Conservation (phyloP, 2,797 vertebrate species). For the Cuculus canorus region DNA sequence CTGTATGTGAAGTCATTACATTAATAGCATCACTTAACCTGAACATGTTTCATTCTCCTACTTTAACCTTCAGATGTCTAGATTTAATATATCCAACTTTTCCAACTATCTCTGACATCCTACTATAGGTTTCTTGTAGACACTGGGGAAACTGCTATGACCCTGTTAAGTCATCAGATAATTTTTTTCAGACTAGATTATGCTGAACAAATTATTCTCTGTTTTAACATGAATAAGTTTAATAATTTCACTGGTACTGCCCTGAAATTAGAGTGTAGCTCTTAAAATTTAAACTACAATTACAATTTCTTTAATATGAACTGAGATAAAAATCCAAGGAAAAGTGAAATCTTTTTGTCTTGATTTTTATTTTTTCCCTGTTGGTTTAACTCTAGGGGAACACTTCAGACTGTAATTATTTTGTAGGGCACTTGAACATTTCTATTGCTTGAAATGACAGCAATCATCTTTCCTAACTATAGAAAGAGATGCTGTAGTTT, state of each 20-base stretch:
- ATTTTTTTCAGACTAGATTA: conserved; percentile 59
- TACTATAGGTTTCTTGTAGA: conserved; percentile 11
- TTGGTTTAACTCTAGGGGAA: conserved; percentile 1
- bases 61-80: conserved; percentile 51
- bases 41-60: conserved; percentile 26
- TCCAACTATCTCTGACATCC: conserved; percentile 24
- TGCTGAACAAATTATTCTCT: conserved; percentile 64
- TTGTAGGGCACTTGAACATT: conserved; percentile 52
- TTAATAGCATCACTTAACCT: conserved; percentile 35
- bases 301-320: conserved; percentile 45
- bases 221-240: conserved; percentile 56
- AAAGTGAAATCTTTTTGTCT: conserved; percentile 22
- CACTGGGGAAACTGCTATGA: conserved; percentile 45
- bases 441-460: conserved; percentile 48
- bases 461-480: conserved; percentile 16
- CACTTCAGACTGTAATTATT: conserved; percentile 58
- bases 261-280: conserved; percentile 21
- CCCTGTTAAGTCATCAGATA: conserved; percentile 42
- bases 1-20: not conserved
- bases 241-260: conserved; percentile 36
- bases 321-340: conserved; percentile 35
- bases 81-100: conserved; percentile 44
- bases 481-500: conserved; percentile 27
- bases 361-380: not conserved
- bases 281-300: conserved; percentile 53